A percentile compares a stretch with the other conserved stretches of the same genome.
Evolutionary conservation across 1,140 invertebrate genomes (phyloP).

Genomic region (Cyclina sinensis): DNA sequence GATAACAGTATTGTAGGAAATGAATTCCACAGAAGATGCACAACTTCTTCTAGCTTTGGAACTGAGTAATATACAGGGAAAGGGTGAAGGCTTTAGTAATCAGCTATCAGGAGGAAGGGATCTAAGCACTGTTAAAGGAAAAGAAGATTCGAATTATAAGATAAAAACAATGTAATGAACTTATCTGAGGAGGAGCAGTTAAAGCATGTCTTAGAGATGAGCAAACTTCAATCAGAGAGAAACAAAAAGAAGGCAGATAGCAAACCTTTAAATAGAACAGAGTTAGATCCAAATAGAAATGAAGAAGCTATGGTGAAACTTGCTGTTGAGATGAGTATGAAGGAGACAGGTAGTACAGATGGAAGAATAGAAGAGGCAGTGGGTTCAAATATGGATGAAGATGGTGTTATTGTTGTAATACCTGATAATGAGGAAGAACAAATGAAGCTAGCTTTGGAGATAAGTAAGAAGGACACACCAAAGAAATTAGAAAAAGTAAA

Average conservation of each 20-base stretch:
- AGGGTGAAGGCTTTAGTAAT: neutral
- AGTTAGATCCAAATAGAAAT: neutral
- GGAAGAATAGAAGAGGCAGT: neutral
- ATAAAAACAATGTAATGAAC: neutral
- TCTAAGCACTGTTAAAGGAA: neutral
- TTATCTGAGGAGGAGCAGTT: slow-evolving; percentile 24
- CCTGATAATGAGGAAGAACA: neutral
- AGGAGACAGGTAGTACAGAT: neutral
- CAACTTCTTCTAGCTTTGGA: neutral
- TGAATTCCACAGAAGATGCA: neutral
- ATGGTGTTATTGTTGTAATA: neutral
- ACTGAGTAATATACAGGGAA: neutral
- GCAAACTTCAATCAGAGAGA: neutral
- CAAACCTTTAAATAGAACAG: neutral
- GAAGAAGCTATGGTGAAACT: neutral
- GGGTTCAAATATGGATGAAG: neutral
- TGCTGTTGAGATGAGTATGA: slow-evolving; percentile 2
- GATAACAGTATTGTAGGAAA: no score
- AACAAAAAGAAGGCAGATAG: neutral
- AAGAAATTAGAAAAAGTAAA: neutral
- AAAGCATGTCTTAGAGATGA: neutral
- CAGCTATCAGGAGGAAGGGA: neutral
- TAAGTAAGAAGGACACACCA: neutral
- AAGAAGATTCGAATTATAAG: neutral
- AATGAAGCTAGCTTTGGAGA: neutral